Base-by-base conservation (phyloP, 2,888 invertebrate genomes). In the Melanotus villosus region DNA sequence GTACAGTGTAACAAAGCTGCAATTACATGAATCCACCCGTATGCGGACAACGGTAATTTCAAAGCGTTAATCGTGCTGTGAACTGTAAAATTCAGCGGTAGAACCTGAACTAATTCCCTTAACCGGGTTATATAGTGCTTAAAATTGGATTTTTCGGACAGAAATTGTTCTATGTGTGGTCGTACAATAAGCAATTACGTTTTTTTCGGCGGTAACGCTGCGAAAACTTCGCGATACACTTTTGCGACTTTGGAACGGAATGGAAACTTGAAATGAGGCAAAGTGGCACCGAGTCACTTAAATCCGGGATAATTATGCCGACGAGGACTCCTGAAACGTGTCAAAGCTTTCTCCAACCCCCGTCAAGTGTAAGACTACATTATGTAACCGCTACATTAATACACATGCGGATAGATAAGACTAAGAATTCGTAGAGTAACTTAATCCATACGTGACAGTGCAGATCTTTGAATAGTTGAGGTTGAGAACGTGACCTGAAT, bases 401-500 rank as follows among this genome's bases (percentile, higher is more conserved):
- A n/a, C 52, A 52, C 32, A 32, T 52, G 52, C 32, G 47, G 19
- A 47, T 52, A 52, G 52, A 52, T 52, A 52, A 52, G 52, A 32
- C 32, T 52, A 52, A 52, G 52, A 52, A 52, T 52, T 52, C 52
- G 50, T 18, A 32, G 32, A 52, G 52, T 26, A 58, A 58, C 58
- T 58, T 58, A 58, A 52, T 58, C 26, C 58, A 41, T 36, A 58
- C 41, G 58, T 58, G 41, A 58, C 58, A 58, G 41, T 58, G 58
- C 38, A 58, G 58, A 58, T 58, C 58, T 58, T 58, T 58, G 58
- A 58, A 58, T 58, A 41, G 58, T 26, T 58, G 58, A 41, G 58
- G 26, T 26, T 14, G 41, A 21, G 19, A 43, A 41, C 58, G 58
- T 58, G 58, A 41, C 43, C 38, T 26, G 58, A 58, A 41, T 58